Conservation (phyloP, 2,797 vertebrate genomes). For the Enteromius trimaculatus region DNA sequence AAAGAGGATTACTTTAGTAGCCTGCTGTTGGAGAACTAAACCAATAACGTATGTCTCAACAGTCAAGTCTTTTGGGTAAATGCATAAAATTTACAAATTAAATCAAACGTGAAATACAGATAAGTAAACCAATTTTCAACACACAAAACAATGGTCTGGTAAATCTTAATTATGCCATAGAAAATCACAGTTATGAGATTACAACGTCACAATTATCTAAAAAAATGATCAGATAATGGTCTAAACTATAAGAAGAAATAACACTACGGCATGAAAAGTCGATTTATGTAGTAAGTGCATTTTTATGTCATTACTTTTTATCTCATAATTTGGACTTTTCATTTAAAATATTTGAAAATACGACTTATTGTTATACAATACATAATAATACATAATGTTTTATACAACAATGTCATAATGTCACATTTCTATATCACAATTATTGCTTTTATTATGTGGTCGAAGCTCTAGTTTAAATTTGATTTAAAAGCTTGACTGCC, state of each 20-base stretch:
- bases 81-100: neutral
- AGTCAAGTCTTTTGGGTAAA: neutral
- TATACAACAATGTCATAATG: neutral
- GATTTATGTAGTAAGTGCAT: neutral
- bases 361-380: neutral
- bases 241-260: neutral
- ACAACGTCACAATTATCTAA: neutral
- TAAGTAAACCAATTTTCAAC: neutral
- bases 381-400: neutral
- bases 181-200: neutral
- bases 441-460: no score
- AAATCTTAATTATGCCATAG: neutral
- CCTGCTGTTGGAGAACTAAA: neutral
- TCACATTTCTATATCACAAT: neutral
- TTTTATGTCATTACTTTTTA: neutral
- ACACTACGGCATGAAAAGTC: neutral
- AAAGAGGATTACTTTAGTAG: neutral
- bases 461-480: neutral
- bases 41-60: neutral
- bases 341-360: neutral
- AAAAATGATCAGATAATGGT: no score
- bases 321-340: neutral
- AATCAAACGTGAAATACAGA: neutral
- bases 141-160: neutral
- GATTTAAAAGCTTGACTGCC: neutral